Base-by-base conservation (phyloP, 2,797 vertebrate genomes). In the Cheirogaleus major region DNA sequence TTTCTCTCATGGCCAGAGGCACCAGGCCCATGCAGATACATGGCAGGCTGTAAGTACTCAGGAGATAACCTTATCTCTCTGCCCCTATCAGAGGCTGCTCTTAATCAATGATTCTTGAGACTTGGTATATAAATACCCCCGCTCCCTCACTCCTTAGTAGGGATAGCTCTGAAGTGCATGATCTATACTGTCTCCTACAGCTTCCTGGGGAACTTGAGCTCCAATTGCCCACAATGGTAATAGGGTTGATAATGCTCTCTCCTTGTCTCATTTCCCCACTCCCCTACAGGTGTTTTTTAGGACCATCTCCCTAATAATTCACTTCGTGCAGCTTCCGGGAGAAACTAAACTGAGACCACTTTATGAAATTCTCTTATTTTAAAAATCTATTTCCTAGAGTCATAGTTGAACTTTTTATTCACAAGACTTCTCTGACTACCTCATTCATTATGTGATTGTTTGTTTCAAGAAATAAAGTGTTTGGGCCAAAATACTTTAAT, bases 401-500 rank as follows among this genome's bases (percentile, higher is more conserved):
- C 80, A 50, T 32, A 35, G 14, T 93, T 52, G 50, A 73, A 25
- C 35, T 63, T 80, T 79, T 57, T n/a, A 43, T 88, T 96, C 80
- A 89, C 52, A 78, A 93, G 45, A 45, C 45, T 94, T 96, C 52
- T 95, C 70, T 93, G 52, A 95, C 81, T 70, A 89, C 91, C 85
- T 97, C 94, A 95, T 87, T 96, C 30, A 50, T 50, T 82, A 95
- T 95, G 93, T 48, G 61, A 67, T 92, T 55, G 20, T 55, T 52
- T 87, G 70, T 90, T 95, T 95, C 79, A 88, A 95, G 75, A 87
- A 95, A 88, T 84, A 43, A 95, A 96, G 59, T 57, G 70, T 67
- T 96, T 83, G 72, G 78, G 45, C 82, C 79, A 75, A 95, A 96
- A 80, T 90, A 87, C 72, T 82, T 94, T 85, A 93, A 94, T 92